phyloP scores from a whole-genome alignment of 35 echinoderm and acorn worm genomes.

The Holothuria glaberrima region DNA sequence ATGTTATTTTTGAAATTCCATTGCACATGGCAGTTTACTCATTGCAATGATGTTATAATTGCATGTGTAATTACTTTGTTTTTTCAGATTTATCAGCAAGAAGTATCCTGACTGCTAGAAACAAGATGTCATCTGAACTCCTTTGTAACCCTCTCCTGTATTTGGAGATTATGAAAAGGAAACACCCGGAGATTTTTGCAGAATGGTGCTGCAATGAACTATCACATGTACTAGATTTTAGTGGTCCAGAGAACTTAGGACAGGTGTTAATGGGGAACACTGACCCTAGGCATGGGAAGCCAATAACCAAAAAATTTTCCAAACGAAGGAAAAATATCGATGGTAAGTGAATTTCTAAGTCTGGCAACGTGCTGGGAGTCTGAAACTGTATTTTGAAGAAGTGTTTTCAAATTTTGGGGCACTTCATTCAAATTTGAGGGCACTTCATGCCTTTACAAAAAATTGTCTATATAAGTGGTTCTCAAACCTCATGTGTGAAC shows the following conservation, averaged over 20 bases:
- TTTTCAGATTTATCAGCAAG: constrained; percentile 16
- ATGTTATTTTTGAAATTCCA: neutral
- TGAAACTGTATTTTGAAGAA: no score
- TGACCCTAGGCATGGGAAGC: constrained; percentile 82
- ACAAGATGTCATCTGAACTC: constrained; percentile 52
- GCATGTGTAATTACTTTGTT: neutral
- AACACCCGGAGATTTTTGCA: constrained; percentile 68
- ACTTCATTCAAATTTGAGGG: no score
- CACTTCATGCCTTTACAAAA: no score
- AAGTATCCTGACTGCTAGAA: neutral
- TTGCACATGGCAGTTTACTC: no score
- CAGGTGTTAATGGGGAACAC: constrained; percentile 82
- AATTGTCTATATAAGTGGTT: no score
- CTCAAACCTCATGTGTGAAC: no score
- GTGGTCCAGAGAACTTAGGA: constrained; percentile 80
- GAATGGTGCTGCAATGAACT: constrained; percentile 98
- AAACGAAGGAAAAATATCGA: constrained; percentile 59
- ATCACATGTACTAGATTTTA: constrained; percentile 97
- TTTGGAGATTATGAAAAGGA: constrained; percentile 95
- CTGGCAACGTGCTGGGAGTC: no score
- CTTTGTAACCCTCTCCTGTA: constrained; percentile 96
- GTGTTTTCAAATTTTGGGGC: neutral
- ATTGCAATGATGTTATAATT: no score
- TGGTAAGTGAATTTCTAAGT: no score
- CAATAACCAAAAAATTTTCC: constrained; percentile 83